Conservation (phyloP, 1,140 invertebrate genomes). For the Drosophila punjabiensis region DNA sequence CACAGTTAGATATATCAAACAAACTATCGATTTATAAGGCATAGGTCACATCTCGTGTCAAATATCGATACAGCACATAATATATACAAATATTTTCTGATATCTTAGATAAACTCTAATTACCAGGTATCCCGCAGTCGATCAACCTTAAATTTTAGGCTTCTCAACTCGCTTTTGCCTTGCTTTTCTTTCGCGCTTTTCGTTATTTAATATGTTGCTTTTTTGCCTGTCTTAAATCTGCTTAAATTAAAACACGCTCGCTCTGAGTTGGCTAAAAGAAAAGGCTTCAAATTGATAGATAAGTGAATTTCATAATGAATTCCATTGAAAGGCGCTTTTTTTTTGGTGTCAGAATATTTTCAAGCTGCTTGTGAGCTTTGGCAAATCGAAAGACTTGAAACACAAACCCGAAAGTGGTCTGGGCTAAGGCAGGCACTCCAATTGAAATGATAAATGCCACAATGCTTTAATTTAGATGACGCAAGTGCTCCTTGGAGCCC, state of each 20-base stretch:
- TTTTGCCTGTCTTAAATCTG: constrained; percentile 2
- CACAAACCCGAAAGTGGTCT: constrained; percentile 13
- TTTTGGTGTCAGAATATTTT: constrained; percentile 8
- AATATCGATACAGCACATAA: not conserved
- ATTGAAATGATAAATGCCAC: constrained; percentile 45
- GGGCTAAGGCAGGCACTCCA: constrained; percentile 8
- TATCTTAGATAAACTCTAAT: too few relatives aligned
- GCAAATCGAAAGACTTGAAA: constrained; percentile 23
- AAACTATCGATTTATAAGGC: not conserved
- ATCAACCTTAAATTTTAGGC: not conserved
- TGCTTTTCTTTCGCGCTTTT: constrained; percentile 17
- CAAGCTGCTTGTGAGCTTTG: not conserved
- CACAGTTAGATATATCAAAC: not conserved
- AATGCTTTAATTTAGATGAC: constrained; percentile 31
- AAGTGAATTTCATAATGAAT: not conserved
- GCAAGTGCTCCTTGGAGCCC: constrained; percentile 14
- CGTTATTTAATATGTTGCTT: constrained; percentile 18
- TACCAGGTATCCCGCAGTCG: not conserved
- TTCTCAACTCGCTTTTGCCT: not conserved
- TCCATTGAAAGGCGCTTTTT: not conserved
- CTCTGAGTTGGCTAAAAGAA: constrained; percentile 4
- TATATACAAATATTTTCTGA: not conserved
- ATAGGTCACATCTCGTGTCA: not conserved
- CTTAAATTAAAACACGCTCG: constrained; percentile 36
- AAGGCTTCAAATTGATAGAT: constrained; percentile 33